Percentiles rank a stretch among this genome's conserved stretches.
phyloP scores from a whole-genome alignment of 2,888 invertebrate genomes.

The Myopa testacea region DNA sequence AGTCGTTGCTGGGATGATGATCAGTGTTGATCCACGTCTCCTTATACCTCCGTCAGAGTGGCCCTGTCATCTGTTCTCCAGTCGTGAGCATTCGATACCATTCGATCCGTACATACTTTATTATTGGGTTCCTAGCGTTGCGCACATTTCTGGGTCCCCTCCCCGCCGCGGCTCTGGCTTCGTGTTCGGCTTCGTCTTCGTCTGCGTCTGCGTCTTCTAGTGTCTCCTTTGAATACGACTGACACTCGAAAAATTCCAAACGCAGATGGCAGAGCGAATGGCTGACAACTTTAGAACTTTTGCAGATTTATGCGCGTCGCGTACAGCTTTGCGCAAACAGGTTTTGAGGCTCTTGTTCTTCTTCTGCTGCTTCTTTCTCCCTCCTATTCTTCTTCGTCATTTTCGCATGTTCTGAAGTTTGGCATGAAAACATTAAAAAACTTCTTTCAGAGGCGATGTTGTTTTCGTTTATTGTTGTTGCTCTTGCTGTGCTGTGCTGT shows the following conservation, averaged over 20 bases:
- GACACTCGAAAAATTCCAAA: slow-evolving; percentile 15
- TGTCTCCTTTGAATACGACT: background rate
- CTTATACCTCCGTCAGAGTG: no score
- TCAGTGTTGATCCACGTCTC: no score
- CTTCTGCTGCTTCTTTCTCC: slow-evolving; percentile 32
- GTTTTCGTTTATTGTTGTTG: slow-evolving; percentile 19
- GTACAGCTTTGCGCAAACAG: slow-evolving; percentile 33
- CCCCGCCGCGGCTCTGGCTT: no score
- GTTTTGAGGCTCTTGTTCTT: slow-evolving; percentile 17
- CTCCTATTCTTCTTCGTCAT: background rate
- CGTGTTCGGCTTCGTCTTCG: no score
- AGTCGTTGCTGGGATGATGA: no score
- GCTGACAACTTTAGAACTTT: slow-evolving; percentile 20
- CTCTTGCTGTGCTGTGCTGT: background rate
- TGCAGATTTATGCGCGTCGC: slow-evolving; percentile 38
- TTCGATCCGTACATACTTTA: no score
- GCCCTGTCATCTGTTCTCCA: no score
- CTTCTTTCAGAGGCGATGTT: slow-evolving; percentile 4
- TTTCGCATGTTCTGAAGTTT: slow-evolving; percentile 34
- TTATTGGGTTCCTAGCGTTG: no score
- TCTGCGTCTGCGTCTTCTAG: no score
- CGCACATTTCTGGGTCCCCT: no score
- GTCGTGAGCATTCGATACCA: no score
- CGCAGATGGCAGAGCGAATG: background rate
- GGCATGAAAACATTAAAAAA: slow-evolving; percentile 27